Percentiles rank a stretch among this genome's conserved stretches.
Conservation (phyloP, 2,113 vertebrate genomes). For the Elephantulus edwardii region DNA sequence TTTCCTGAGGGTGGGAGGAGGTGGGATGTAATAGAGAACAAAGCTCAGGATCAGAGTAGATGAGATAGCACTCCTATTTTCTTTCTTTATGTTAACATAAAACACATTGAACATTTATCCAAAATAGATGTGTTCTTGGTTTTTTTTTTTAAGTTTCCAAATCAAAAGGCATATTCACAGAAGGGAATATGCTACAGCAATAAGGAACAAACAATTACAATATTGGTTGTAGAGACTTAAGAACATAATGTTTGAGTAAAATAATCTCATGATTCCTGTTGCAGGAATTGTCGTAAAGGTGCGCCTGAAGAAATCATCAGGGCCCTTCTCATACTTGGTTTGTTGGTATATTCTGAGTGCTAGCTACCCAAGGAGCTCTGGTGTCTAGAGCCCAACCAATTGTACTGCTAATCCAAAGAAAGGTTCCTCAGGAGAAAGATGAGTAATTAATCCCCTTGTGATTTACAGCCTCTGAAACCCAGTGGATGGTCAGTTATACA, state of each 20-base stretch:
- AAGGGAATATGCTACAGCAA: not conserved
- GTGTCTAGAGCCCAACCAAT: no score
- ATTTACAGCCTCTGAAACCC: no score
- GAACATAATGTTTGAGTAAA: not conserved
- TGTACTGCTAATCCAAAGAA: no score
- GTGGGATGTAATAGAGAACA: not conserved
- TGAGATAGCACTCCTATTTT: not conserved
- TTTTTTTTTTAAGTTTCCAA: not conserved
- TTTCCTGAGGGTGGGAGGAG: not conserved
- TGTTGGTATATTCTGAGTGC: not conserved
- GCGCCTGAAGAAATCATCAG: not conserved
- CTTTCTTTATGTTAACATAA: not conserved
- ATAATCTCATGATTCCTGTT: not conserved
- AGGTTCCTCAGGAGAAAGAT: no score
- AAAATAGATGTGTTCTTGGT: not conserved
- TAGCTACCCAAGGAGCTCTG: not conserved
- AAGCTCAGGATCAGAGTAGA: not conserved
- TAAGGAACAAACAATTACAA: not conserved
- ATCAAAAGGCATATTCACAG: not conserved
- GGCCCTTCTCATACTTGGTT: not conserved
- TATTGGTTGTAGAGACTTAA: rapidly evolving
- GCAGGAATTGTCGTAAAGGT: not conserved
- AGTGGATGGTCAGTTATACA: no score
- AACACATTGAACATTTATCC: not conserved
- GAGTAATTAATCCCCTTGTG: no score